These are phyloP conservation scores for Perodicticus potto DNA, from an alignment of 2,797 vertebrate genomes.

Conservation along the genomic window DNA sequence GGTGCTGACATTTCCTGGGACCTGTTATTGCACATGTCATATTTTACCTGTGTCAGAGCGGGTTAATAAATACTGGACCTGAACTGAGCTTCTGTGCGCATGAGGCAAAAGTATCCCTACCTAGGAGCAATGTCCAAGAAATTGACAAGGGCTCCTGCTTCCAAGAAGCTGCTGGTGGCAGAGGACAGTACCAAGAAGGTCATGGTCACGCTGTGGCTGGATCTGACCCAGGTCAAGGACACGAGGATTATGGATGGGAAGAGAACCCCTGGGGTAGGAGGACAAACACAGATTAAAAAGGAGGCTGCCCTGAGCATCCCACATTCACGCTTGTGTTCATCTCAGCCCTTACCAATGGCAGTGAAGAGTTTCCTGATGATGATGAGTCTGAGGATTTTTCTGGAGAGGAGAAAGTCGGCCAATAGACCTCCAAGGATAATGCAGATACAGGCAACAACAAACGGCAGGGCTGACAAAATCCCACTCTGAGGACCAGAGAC, in stretches of 20 bases:
- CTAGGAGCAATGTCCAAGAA: conserved; percentile 93
- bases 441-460: conserved; percentile 84
- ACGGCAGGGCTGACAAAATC: conserved; percentile 91
- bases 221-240: conserved; percentile 85
- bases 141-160: conserved; percentile 90
- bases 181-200: conserved; percentile 85
- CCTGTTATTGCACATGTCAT: background rate
- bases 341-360: conserved; percentile 83
- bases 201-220: conserved; percentile 81
- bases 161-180: conserved; percentile 81
- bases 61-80: background rate
- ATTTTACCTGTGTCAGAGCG: background rate
- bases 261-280: conserved; percentile 86
- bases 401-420: conserved; percentile 90
- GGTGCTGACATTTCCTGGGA: background rate
- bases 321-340: background rate
- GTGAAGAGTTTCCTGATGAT: conserved; percentile 91
- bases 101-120: conserved; percentile 80
- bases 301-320: background rate
- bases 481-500: conserved; percentile 87
- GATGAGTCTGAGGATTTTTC: conserved; percentile 86
- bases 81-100: background rate
- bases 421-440: conserved; percentile 84
- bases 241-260: conserved; percentile 81
- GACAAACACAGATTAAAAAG: background rate